Evolutionary conservation across 2,888 invertebrate genomes (phyloP), one percentile per base, ranked within the genome.

Genomic region (Dorcus hopei): DNA sequence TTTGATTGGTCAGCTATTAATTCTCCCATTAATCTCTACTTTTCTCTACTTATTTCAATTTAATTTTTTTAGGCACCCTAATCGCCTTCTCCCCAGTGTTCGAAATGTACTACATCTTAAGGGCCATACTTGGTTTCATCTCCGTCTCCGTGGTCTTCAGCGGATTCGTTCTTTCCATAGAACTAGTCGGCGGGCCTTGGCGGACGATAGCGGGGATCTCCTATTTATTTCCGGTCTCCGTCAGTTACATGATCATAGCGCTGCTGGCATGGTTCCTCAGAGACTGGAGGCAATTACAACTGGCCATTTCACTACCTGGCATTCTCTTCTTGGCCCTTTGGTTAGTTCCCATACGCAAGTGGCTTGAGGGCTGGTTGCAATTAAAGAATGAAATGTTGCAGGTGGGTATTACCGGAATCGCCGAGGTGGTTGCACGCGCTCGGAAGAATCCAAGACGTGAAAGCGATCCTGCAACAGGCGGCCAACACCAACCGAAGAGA

Each of bases 141-240:
- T 90, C 89, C 1, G 90, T 91, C n/a, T 90, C 91, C 14, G 87
- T 91, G 49, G 91, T 91, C 23, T 90, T 91, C 75, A 87, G 90
- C 41, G 90, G 89, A 26, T 89, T 92, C 68, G 91, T 92, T 5
- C 80, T 92, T 39, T 86, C 89, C 40, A 89, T 91, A 67, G 91
- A 91, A 75, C 79, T 90, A 55, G 90, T 91, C 3, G 90, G 89
- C 14, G 90, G 90, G 2, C 86, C 88, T 67, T 90, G 90, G 90
- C 83, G 90, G 61, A 90, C 90, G 3, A 86, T 91, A 57, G 87
- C 90, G 2, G 91, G 91, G 55, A 89, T 91, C 59, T 89, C 89
- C 68, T 91, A 90, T 76, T 83, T 91, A 70, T 89, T 91, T 74
- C 91, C 91, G 59, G 83, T 91, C 61, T 90, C 91, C 11, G 74